Conservation (phyloP, 2,888 invertebrate species). For the Eledone cirrhosa region DNA sequence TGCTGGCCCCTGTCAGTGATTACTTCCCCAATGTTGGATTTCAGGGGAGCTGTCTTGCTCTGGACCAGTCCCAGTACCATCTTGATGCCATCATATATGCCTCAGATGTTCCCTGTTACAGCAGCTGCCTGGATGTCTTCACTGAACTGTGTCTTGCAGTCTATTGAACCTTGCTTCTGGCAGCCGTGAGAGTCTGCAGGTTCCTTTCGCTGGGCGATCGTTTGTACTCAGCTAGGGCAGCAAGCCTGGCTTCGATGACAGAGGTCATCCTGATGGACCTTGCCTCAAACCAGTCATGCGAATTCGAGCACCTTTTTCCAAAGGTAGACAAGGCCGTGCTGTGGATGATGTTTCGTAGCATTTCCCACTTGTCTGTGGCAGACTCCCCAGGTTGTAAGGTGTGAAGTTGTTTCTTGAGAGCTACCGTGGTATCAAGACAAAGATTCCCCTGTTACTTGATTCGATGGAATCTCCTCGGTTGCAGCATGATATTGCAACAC, state of each 20-base stretch:
- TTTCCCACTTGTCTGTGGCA: not conserved
- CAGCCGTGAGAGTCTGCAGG: too few species aligned
- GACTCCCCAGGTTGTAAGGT: not conserved
- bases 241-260: not conserved
- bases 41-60: too few species aligned
- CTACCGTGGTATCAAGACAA: not conserved
- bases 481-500: too few species aligned
- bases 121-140: too few species aligned
- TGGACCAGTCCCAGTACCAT: not conserved
- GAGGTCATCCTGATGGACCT: not conserved
- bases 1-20: too few species aligned
- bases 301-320: not conserved
- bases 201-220: too few species aligned
- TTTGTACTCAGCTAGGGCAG: too few species aligned
- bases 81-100: not conserved
- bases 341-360: too few species aligned
- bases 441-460: not conserved
- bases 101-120: not conserved
- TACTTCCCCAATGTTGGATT: too few species aligned
- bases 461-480: not conserved
- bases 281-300: not conserved
- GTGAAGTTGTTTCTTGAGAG: not conserved
- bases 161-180: too few species aligned
- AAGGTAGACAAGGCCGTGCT: not conserved
- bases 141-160: too few species aligned